These are phyloP conservation scores for Apis cerana DNA, from an alignment of 1,140 invertebrate genomes.

Conservation along the genomic window DNA sequence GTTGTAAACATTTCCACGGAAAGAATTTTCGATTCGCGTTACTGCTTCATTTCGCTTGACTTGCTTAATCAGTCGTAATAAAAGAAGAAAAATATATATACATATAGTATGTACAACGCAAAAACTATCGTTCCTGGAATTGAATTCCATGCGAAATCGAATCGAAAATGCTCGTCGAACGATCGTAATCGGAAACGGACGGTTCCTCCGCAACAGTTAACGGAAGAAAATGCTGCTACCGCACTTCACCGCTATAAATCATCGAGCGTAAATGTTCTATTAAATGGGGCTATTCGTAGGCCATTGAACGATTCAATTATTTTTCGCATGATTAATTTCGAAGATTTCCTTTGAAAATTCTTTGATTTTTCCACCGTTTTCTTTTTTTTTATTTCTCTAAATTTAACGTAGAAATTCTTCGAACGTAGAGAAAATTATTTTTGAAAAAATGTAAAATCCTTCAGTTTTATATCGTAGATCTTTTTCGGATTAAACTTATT, in stretches of 20 bases:
- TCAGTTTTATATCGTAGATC: too few species aligned
- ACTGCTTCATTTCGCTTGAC: neutral
- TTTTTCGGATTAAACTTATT: too few species aligned
- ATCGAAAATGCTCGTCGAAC: neutral
- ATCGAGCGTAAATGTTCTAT: constrained; percentile 16
- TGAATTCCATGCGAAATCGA: constrained; percentile 4
- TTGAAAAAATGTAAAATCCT: too few species aligned
- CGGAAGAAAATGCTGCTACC: neutral
- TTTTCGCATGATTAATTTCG: neutral
- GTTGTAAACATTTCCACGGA: neutral
- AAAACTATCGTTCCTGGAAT: neutral
- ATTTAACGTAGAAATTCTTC: too few species aligned
- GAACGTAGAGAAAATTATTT: too few species aligned
- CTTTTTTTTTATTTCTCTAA: too few species aligned
- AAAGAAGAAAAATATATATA: neutral
- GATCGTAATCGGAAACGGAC: constrained; percentile 11
- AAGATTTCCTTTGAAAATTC: too few species aligned
- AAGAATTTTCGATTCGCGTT: constrained; percentile 3
- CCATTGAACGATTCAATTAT: constrained; percentile 21
- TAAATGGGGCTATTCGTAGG: neutral
- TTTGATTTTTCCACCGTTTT: too few species aligned
- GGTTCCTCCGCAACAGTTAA: neutral
- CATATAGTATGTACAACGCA: neutral
- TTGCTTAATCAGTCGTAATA: constrained; percentile 3
- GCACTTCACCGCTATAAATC: neutral